Base-by-base conservation (phyloP, 2,113 vertebrate species). In the Mohoua ochrocephala region DNA sequence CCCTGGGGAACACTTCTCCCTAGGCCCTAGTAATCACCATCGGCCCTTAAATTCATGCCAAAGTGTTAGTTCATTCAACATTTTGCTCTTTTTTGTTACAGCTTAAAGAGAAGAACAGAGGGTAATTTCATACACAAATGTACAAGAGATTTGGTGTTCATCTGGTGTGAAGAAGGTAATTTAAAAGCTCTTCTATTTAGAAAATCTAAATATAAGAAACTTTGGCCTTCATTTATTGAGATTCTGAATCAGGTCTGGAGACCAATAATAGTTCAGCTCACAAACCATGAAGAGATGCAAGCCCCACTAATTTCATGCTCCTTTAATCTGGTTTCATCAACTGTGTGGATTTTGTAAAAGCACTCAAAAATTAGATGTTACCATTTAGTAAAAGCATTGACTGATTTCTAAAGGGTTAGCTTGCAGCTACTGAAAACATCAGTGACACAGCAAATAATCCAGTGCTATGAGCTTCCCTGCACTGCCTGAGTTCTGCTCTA, bases 261-360 rank as follows among this genome's bases (percentile, higher is more conserved):
- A 92, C 89, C 78, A 81, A 84, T 92, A 94, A 95, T 69, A 92
- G 94, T 87, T 71, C 68, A 67, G 81, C 81, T 91, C 92, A 87
- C 83, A 96, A 93, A 85, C 39, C 80, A 89, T 88, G 56, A 93
- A 97, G 89, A 91, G 70, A 93, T 52, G 67, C 91, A 78, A 92
- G 75, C 80, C 64, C 65, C 78, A 81, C 61, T 94, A 95, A 97
- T 97, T 96, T 96, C 76, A 97, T 70, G 83, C 78, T 77, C 86
- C 90, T 97, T 97, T 96, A 93, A 97, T 90, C 93, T 91, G 77
- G 73, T 97, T 95, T 96, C 85, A 87, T 93, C 91, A 95, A 84
- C 87, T 84, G 42, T 91, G 54, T 93, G 87, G 78, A 74, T 84
- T 95, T 83, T 86, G 83, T 56, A 89, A 89, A 96, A 94, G 84